Evolutionary conservation across 2,797 vertebrate species (phyloP).

Genomic region (Heliangelus exortis): DNA sequence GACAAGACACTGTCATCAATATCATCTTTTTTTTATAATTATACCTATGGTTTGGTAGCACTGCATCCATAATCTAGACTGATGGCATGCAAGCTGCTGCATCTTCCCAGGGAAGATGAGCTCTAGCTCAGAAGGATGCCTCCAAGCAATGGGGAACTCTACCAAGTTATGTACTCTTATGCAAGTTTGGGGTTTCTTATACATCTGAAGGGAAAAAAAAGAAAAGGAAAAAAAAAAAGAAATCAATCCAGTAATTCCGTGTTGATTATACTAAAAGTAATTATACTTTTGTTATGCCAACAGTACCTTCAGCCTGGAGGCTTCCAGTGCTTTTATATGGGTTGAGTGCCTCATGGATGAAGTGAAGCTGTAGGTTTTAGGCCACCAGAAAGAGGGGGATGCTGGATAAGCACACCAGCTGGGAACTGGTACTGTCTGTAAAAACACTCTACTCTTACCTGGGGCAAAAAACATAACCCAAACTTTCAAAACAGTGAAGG

Average conservation of each 20-base stretch:
- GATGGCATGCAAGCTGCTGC: background rate
- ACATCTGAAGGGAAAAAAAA: background rate
- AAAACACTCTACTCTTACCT: background rate
- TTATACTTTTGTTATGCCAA: slow-evolving; percentile 47
- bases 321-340: slow-evolving; percentile 8
- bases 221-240: background rate
- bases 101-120: background rate
- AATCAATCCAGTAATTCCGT: slow-evolving; percentile 46
- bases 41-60: background rate
- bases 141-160: slow-evolving; percentile 56
- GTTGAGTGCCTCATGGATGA: background rate
- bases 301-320: slow-evolving; percentile 30
- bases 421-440: background rate
- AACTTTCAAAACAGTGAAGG: background rate
- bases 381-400: background rate
- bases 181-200: slow-evolving; percentile 62
- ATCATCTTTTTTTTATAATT: background rate
- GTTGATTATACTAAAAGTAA: slow-evolving; percentile 40
- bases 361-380: background rate
- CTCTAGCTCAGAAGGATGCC: slow-evolving; percentile 3
- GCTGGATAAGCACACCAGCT: background rate
- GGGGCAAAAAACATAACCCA: background rate
- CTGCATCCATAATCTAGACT: background rate
- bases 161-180: slow-evolving; percentile 33
- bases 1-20: accelerated